Conservation (phyloP, 2,113 vertebrate genomes). For the Madoqua kirkii region DNA sequence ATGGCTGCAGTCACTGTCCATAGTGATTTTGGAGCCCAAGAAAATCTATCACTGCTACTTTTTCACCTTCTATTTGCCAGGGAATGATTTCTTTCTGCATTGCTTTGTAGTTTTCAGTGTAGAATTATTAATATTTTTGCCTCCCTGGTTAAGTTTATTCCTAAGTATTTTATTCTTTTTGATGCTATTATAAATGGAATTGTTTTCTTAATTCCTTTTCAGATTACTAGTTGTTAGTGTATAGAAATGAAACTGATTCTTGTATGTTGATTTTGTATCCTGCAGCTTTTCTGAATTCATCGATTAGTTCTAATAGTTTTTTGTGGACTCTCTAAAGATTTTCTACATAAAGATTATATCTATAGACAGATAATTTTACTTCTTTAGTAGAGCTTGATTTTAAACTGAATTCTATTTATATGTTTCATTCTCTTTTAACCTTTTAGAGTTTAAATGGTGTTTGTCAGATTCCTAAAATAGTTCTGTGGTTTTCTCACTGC, state of each 20-base stretch:
- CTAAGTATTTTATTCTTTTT: not conserved
- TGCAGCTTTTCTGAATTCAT: not conserved
- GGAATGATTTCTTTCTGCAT: not conserved
- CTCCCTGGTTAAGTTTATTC: not conserved
- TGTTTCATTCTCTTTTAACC: slow-evolving; percentile 9
- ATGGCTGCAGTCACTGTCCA: not conserved
- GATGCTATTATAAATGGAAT: not conserved
- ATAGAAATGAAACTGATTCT: not conserved
- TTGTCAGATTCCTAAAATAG: not conserved
- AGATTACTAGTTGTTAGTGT: not conserved
- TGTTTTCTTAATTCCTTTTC: not conserved
- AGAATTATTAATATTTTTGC: not conserved
- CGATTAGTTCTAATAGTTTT: not conserved
- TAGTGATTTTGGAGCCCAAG: not conserved
- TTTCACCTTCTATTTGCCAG: not conserved
- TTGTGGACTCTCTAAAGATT: not conserved
- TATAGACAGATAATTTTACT: not conserved
- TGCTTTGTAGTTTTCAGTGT: not conserved
- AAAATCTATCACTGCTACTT: not conserved
- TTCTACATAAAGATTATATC: not conserved
- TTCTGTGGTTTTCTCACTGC: not conserved
- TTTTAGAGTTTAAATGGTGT: not conserved
- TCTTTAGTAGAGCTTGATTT: not conserved
- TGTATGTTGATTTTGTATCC: not conserved
- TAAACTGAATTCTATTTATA: not conserved